Conservation (phyloP, 1,140 invertebrate genomes). For the Drosophila melanica region DNA sequence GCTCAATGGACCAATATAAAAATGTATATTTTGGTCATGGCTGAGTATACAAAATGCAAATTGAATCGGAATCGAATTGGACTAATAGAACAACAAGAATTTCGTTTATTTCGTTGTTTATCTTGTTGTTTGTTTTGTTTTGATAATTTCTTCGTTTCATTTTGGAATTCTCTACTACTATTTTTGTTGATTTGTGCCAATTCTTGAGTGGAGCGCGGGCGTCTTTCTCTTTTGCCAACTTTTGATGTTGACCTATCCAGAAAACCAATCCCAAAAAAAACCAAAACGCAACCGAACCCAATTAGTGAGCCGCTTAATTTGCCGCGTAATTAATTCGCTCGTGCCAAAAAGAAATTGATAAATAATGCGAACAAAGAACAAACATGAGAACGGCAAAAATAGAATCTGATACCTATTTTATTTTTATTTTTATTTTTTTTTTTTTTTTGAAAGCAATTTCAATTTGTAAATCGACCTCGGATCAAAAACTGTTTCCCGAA, state of each 20-base stretch:
- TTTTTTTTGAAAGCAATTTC: conserved; percentile 35
- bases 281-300: conserved; percentile 33
- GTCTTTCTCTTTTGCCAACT: conserved; percentile 29
- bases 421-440: too few relatives aligned
- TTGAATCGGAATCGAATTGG: neutral
- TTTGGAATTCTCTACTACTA: neutral
- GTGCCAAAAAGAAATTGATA: conserved; percentile 29
- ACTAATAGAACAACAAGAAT: conserved; percentile 32
- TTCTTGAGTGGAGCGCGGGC: conserved; percentile 28
- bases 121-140: conserved; percentile 18
- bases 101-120: conserved; percentile 12
- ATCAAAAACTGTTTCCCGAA: conserved; percentile 11
- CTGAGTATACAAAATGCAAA: conserved; percentile 22
- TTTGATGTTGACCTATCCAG: conserved; percentile 12
- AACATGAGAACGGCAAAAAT: conserved; percentile 14
- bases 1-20: conserved; percentile 18
- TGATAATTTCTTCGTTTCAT: conserved; percentile 1
- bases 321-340: conserved; percentile 49
- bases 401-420: conserved; percentile 20
- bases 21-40: conserved; percentile 3
- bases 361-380: conserved; percentile 29
- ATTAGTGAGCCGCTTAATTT: conserved; percentile 51
- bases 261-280: conserved; percentile 40
- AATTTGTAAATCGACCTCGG: conserved; percentile 65
- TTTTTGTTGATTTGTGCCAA: conserved; percentile 64